Percentiles rank a stretch among this genome's conserved stretches.
phyloP scores from a whole-genome alignment of 2,113 vertebrate genomes.

The Odontesthes bonariensis region DNA sequence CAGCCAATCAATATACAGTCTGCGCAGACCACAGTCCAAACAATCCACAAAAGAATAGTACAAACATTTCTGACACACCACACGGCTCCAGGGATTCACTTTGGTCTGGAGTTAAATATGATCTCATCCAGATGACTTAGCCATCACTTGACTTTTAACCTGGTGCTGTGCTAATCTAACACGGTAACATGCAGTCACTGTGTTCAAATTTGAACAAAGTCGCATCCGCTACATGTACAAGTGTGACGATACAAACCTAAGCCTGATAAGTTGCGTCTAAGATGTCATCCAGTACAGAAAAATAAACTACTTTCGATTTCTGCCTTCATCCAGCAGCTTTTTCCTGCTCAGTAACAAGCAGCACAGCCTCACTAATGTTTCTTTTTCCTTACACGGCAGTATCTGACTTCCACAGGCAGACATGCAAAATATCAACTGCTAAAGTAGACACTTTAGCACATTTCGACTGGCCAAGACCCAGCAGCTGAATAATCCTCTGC shows the following conservation, averaged over 20 bases:
- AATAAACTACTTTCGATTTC: constrained; percentile 12
- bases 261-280: constrained; percentile 7
- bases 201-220: background rate
- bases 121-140: constrained; percentile 9
- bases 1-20: constrained; percentile 21
- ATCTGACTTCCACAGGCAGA: constrained; percentile 25
- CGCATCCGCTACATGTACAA: background rate
- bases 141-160: constrained; percentile 1
- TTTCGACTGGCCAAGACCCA: constrained; percentile 37
- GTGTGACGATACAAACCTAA: constrained; percentile 10
- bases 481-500: constrained; percentile 48
- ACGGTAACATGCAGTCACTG: background rate
- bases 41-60: background rate
- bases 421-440: constrained; percentile 51
- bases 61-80: background rate
- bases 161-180: background rate
- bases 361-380: background rate
- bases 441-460: constrained; percentile 29
- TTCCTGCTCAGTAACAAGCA: background rate
- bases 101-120: background rate
- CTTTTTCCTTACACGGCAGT: background rate
- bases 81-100: background rate
- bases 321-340: constrained; percentile 3
- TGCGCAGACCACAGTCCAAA: background rate
- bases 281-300: constrained; percentile 5